Evolutionary conservation across 1,140 invertebrate species (phyloP).

Genomic region (Nomia melanderi): DNA sequence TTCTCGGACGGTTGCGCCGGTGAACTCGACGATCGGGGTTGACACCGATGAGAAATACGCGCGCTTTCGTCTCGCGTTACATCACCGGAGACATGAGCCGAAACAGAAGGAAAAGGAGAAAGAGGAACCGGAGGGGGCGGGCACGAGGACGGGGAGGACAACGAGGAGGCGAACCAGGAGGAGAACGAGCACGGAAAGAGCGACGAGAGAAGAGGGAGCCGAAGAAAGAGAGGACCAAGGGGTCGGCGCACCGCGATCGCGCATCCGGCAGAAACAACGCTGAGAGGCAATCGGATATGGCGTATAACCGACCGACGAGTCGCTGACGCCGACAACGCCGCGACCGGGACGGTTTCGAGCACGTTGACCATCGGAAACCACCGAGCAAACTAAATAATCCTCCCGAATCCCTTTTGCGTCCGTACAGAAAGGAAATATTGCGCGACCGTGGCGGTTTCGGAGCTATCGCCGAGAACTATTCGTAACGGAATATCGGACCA

Average conservation of each 20-base stretch:
- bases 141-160: too few relatives aligned
- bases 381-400: not conserved
- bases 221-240: conserved; percentile 41
- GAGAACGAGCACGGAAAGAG: too few relatives aligned
- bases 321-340: too few relatives aligned
- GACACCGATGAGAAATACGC: conserved; percentile 39
- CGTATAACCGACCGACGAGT: conserved; percentile 60
- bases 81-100: not conserved
- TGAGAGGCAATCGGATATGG: conserved; percentile 67
- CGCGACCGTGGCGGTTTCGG: too few relatives aligned
- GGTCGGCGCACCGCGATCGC: conserved; percentile 61
- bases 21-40: conserved; percentile 3
- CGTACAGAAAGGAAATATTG: too few relatives aligned
- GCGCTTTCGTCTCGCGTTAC: conserved; percentile 56
- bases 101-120: not conserved
- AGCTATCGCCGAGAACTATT: not conserved
- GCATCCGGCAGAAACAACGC: conserved; percentile 60
- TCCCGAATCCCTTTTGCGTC: too few relatives aligned
- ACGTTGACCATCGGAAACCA: not conserved
- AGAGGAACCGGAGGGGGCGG: too few relatives aligned
- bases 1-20: not conserved
- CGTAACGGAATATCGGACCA: conserved; percentile 45
- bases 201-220: too few relatives aligned
- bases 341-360: conserved; percentile 45
- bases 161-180: too few relatives aligned